Base-by-base conservation (phyloP, 2,888 invertebrate species). In the Cryptophagus acutangulus region DNA sequence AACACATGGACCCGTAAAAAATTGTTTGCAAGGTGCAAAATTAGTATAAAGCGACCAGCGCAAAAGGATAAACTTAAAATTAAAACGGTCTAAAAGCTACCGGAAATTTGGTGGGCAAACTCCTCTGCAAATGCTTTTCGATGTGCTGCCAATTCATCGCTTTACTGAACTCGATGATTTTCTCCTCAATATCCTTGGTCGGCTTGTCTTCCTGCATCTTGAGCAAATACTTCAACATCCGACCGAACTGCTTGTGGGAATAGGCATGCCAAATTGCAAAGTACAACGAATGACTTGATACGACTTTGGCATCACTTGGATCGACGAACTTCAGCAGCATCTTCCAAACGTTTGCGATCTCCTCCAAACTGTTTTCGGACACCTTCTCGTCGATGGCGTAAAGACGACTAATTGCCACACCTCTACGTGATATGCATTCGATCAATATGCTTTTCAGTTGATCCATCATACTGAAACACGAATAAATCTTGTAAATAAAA, bases 261-360 rank as follows among this genome's bases (percentile, higher is more conserved):
- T 84, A 78, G 30, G 88, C 85, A 65, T 95, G 89, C 82, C 88
- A 88, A 26, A 87, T 70, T 9, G 82, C 81, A 63, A 94, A 87
- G 59, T 82, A 79, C 31, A 85, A 74, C 33, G 81, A 81, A 30
- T 62, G 60, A 16, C 55, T 48, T 8, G 63, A 55, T 20, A 60
- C 43, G 15, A 54, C 50, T 76, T 90, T 89, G 24, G 74, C 62
- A 67, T 92, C 92, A 37, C 74, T 79, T 31, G 84, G 74, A 65
- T 94, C 92, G 1, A 81, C 75, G 71, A 85, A 91, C 69, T 88
- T 88, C 54, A 85, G 78, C 49, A 92, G 72, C 58, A 87, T 85
- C 43, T 75, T 72, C 75, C 78, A 81, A 42, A 74, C 70, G 36
- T 71, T 75, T 54, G 79, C 75, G 14, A 88, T 73, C 15, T 81